phyloP scores from a whole-genome alignment of 1,140 invertebrate species.

The Drosophila nebulosa region DNA sequence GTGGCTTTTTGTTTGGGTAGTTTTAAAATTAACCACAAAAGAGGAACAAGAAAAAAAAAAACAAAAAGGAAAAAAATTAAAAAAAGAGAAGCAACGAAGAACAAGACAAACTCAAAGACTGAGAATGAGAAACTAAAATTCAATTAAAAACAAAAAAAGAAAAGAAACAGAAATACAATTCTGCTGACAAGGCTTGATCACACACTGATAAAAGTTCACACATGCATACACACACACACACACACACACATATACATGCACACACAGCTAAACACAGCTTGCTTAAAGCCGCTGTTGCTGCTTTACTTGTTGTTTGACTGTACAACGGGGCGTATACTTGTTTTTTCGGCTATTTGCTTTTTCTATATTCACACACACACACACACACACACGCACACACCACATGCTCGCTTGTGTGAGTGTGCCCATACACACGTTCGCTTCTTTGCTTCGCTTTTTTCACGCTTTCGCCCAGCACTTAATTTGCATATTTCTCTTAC shows the following conservation, averaged over 20 bases:
- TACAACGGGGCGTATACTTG: conserved; percentile 73
- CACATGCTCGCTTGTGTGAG: conserved; percentile 33
- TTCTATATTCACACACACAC: conserved; percentile 59
- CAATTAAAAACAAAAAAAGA: conserved; percentile 73
- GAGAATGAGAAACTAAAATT: conserved; percentile 53
- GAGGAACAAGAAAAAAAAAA: conserved; percentile 36
- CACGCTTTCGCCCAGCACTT: conserved; percentile 71
- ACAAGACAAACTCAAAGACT: conserved; percentile 57
- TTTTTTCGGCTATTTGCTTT: conserved; percentile 46
- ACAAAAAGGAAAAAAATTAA: not conserved
- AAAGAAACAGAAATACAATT: conserved; percentile 42
- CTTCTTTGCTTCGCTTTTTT: conserved; percentile 52
- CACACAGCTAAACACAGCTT: not conserved
- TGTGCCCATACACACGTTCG: not conserved
- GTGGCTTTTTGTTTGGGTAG: conserved; percentile 68
- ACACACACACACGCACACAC: conserved; percentile 36
- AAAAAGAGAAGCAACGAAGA: conserved; percentile 29
- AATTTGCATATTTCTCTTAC: conserved; percentile 76
- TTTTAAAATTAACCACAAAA: conserved; percentile 74
- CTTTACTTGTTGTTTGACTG: conserved; percentile 48
- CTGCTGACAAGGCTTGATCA: conserved; percentile 41
- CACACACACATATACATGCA: not conserved
- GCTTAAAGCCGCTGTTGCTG: not conserved
- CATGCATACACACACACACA: conserved; percentile 1
- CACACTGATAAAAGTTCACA: conserved; percentile 4